Evolutionary conservation across 2,888 invertebrate species (phyloP).

Genomic region (Watsonalla binaria): DNA sequence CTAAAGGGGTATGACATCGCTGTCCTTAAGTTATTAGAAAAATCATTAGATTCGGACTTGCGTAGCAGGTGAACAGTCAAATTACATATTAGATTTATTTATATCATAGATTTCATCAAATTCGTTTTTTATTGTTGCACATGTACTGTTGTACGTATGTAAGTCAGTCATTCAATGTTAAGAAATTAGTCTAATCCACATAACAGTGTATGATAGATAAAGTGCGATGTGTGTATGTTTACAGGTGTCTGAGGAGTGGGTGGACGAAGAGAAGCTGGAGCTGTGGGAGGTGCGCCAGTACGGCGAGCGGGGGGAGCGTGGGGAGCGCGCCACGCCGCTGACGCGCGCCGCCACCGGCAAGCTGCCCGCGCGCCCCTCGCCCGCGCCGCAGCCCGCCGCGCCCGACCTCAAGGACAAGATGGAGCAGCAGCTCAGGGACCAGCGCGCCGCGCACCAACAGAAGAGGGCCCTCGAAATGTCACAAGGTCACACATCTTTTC

Average conservation of each 20-base stretch:
- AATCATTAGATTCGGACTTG: too few relatives aligned
- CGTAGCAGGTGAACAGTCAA: too few relatives aligned
- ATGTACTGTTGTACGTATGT: too few relatives aligned
- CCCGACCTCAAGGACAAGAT: slow-evolving; percentile 92
- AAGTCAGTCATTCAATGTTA: too few relatives aligned
- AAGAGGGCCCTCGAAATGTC: slow-evolving; percentile 85
- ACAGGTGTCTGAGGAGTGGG: slow-evolving; percentile 94
- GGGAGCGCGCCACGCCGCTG: slow-evolving; percentile 86
- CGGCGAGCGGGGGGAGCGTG: slow-evolving; percentile 87
- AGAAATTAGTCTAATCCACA: too few relatives aligned
- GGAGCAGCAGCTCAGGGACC: slow-evolving; percentile 93
- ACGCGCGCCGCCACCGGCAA: slow-evolving; percentile 89
- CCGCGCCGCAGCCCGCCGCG: slow-evolving; percentile 67
- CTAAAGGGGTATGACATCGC: too few relatives aligned
- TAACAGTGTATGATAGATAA: too few relatives aligned
- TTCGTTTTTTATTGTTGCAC: too few relatives aligned
- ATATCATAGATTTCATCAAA: too few relatives aligned
- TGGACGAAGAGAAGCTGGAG: slow-evolving; percentile 96
- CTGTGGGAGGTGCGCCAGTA: slow-evolving; percentile 98
- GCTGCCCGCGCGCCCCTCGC: slow-evolving; percentile 73
- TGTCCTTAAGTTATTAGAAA: too few relatives aligned
- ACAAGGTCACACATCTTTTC: slow-evolving; percentile 60
- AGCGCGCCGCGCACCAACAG: slow-evolving; percentile 93
- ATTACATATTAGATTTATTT: too few relatives aligned
- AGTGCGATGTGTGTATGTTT: neutral